Evolutionary conservation across 1,140 invertebrate genomes (phyloP).

Genomic region (Vollenhovia emeryi): DNA sequence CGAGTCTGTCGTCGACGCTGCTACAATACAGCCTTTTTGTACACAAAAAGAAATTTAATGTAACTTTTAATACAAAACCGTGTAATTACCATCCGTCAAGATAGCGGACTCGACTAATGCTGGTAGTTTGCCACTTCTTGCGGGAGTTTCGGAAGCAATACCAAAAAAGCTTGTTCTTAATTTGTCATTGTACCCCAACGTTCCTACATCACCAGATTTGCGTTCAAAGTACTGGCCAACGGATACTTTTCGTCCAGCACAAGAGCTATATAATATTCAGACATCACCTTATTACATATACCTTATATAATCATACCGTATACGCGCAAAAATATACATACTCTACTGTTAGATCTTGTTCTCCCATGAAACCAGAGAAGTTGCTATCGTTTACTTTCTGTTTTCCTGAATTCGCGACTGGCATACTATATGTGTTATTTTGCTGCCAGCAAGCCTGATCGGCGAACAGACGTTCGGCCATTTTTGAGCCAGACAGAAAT

Average conservation of each 20-base stretch:
- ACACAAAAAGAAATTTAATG: background rate
- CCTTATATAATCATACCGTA: background rate
- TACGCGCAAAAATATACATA: slow-evolving; percentile 49
- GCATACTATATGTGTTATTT: slow-evolving; percentile 62
- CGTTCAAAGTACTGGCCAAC: slow-evolving; percentile 79
- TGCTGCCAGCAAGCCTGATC: slow-evolving; percentile 78
- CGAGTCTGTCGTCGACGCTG: slow-evolving; percentile 27
- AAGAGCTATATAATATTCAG: slow-evolving; percentile 71
- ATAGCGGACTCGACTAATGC: slow-evolving; percentile 76
- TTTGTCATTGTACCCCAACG: slow-evolving; percentile 61
- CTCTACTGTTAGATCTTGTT: slow-evolving; percentile 77
- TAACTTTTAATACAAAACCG: background rate
- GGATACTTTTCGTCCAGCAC: slow-evolving; percentile 74
- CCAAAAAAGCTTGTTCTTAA: slow-evolving; percentile 78
- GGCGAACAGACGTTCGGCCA: slow-evolving; percentile 71
- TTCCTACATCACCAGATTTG: slow-evolving; percentile 76
- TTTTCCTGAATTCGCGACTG: slow-evolving; percentile 65
- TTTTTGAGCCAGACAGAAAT: slow-evolving; percentile 77
- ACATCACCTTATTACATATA: background rate
- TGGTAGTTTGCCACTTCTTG: slow-evolving; percentile 61
- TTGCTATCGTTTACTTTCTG: too few species aligned
- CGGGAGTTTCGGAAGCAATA: slow-evolving; percentile 73
- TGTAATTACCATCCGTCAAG: slow-evolving; percentile 72
- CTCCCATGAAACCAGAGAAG: slow-evolving; percentile 82
- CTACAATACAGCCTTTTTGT: background rate